Conservation (phyloP, 2,797 vertebrate genomes). For the Synanceia verrucosa region DNA sequence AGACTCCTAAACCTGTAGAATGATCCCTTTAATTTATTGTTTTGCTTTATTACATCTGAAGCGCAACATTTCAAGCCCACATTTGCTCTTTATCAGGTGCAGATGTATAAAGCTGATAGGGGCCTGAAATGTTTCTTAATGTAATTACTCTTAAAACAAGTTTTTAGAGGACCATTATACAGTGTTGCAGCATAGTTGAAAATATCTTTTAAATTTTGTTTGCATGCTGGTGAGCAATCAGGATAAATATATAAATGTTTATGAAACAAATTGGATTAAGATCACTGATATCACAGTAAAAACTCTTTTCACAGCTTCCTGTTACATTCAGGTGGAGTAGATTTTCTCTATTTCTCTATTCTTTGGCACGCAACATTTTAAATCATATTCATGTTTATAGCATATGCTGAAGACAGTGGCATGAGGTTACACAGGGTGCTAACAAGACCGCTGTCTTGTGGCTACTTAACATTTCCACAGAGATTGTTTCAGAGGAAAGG, state of each 20-base stretch:
- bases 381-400: not conserved
- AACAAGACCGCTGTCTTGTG: not conserved
- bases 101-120: not conserved
- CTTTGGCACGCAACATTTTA: not conserved
- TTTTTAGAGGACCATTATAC: not conserved
- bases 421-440: not conserved
- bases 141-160: not conserved
- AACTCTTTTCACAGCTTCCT: not conserved
- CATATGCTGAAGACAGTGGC: not conserved
- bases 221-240: not conserved
- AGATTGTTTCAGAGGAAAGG: conserved; percentile 5
- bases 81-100: not conserved
- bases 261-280: conserved; percentile 9
- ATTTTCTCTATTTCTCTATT: not conserved
- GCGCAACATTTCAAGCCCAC: not conserved
- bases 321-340: not conserved
- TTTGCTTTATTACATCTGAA: not conserved
- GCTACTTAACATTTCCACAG: conserved; percentile 23
- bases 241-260: not conserved
- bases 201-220: not conserved
- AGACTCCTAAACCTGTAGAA: not conserved
- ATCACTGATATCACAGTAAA: conserved; percentile 4
- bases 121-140: not conserved
- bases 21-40: too few species aligned
- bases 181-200: too few species aligned